These are phyloP conservation scores for Notothenia rossii DNA, from an alignment of 2,113 vertebrate species.

Conservation along the genomic window DNA sequence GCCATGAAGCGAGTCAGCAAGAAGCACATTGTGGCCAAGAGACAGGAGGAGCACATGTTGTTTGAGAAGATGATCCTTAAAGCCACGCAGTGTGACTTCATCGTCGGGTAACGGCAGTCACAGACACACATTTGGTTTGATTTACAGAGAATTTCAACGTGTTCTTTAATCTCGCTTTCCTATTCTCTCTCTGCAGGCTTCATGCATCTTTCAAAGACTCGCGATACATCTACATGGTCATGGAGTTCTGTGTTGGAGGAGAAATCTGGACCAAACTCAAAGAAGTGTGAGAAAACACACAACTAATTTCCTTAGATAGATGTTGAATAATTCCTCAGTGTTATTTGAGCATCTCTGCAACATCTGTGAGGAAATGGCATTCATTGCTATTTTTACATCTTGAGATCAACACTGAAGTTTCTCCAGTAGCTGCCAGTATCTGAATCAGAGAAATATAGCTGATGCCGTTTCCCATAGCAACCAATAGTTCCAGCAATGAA, in stretches of 20 bases:
- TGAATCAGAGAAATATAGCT: not conserved
- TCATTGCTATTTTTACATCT: not conserved
- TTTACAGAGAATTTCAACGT: not conserved
- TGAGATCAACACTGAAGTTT: not conserved
- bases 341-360: not conserved
- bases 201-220: slow-evolving; percentile 82
- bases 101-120: slow-evolving; percentile 77
- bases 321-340: not conserved
- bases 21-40: slow-evolving; percentile 82
- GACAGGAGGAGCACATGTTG: slow-evolving; percentile 84
- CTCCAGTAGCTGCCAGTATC: not conserved
- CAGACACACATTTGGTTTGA: not conserved
- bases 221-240: slow-evolving; percentile 86
- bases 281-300: slow-evolving; percentile 77
- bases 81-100: slow-evolving; percentile 80
- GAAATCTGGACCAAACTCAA: slow-evolving; percentile 90
- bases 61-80: slow-evolving; percentile 86
- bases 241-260: slow-evolving; percentile 88
- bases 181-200: slow-evolving; percentile 70
- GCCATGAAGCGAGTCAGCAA: slow-evolving; percentile 86
- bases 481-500: not conserved
- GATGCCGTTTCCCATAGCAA: not conserved
- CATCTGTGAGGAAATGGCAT: not conserved
- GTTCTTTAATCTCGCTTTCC: not conserved
- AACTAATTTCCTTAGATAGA: not conserved